Evolutionary conservation across 2,797 vertebrate genomes (phyloP).

Genomic region (Gobio occitaniae): DNA sequence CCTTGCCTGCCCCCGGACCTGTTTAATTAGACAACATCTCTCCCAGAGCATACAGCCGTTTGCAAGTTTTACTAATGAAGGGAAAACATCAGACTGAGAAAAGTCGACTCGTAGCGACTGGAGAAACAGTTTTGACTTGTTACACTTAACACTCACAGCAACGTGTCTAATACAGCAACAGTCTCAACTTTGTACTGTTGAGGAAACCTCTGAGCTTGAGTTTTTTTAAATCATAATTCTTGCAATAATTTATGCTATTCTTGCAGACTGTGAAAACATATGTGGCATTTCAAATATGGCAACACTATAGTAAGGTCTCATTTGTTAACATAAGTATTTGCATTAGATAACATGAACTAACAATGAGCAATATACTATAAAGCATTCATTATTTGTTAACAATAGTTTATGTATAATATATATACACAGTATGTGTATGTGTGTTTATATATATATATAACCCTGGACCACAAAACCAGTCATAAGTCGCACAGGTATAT

Average conservation of each 20-base stretch:
- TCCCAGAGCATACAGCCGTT: constrained; percentile 15
- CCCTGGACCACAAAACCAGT: too few relatives aligned
- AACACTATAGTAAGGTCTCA: neutral
- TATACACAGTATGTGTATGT: too few relatives aligned
- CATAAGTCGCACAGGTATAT: too few relatives aligned
- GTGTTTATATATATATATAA: too few relatives aligned
- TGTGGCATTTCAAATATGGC: neutral
- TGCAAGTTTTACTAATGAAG: constrained; percentile 45
- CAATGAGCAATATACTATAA: neutral
- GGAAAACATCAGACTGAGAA: constrained; percentile 15
- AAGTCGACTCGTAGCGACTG: neutral
- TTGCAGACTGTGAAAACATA: neutral
- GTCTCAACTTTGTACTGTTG: neutral
- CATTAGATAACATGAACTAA: too few relatives aligned
- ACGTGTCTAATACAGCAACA: neutral
- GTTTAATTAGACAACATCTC: constrained; percentile 42
- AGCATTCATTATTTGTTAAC: neutral
- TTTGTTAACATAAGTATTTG: neutral
- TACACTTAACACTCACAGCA: constrained; percentile 32
- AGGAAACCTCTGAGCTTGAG: neutral
- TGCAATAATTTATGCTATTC: neutral
- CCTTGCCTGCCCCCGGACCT: constrained; percentile 19
- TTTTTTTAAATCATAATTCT: neutral
- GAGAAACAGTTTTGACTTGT: constrained; percentile 37
- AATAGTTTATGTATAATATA: too few relatives aligned